Evolutionary conservation across 1,140 invertebrate species (phyloP).

Genomic region (Rhopalosiphum padi): DNA sequence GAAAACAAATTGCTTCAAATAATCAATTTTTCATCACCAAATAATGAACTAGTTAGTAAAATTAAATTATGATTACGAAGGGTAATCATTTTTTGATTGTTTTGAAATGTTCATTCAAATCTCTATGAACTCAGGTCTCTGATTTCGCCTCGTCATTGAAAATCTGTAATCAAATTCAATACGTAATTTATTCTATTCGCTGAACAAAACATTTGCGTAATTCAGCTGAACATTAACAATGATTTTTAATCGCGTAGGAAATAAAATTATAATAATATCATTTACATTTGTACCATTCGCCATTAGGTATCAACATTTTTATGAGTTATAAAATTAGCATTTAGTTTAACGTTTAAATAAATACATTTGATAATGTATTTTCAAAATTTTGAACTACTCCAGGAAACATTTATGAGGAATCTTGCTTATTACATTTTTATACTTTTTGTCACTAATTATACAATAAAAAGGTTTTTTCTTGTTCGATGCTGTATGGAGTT

Average conservation of each 20-base stretch:
- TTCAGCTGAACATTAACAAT: neutral
- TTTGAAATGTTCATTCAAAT: neutral
- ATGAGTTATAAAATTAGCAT: too few relatives aligned
- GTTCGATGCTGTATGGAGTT: too few relatives aligned
- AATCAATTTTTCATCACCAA: neutral
- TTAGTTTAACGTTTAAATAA: too few relatives aligned
- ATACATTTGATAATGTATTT: too few relatives aligned
- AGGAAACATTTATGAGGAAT: too few relatives aligned
- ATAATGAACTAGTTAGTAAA: slow-evolving; percentile 1
- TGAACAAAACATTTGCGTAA: neutral
- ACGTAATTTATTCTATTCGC: neutral
- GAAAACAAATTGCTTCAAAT: neutral
- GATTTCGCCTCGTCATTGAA: neutral
- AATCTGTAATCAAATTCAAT: neutral
- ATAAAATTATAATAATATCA: too few relatives aligned
- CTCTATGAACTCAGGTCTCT: neutral
- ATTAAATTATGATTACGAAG: neutral
- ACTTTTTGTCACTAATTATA: neutral
- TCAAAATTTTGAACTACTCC: too few relatives aligned
- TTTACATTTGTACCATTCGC: too few relatives aligned
- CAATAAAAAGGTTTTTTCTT: too few relatives aligned
- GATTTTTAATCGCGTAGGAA: neutral
- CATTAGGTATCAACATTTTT: too few relatives aligned
- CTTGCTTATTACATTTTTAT: neutral
- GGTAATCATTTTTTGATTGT: neutral